A percentile compares a stretch with the other conserved stretches of the same genome.
Evolutionary conservation across 1,140 invertebrate genomes (phyloP).

Genomic region (Drosophila serrata): DNA sequence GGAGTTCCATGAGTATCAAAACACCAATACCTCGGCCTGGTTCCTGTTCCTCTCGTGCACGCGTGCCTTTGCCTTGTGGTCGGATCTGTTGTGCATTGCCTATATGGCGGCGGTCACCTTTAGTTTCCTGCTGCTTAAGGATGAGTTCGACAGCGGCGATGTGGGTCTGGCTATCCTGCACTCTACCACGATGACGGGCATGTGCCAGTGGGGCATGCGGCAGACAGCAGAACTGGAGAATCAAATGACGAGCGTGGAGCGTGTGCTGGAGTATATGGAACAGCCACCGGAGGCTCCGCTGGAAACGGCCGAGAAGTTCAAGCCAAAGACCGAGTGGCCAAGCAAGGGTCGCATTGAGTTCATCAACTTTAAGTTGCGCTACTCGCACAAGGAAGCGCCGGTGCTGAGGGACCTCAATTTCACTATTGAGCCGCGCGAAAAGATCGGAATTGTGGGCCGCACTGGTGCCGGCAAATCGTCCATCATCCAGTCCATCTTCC

Average conservation of each 20-base stretch:
- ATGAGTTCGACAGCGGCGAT: conserved; percentile 88
- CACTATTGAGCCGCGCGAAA: conserved; percentile 89
- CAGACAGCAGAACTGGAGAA: conserved; percentile 94
- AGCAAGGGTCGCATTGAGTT: conserved; percentile 89
- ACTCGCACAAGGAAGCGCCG: conserved; percentile 85
- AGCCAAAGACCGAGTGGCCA: conserved; percentile 90
- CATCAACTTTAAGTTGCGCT: conserved; percentile 87
- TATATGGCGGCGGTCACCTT: conserved; percentile 87
- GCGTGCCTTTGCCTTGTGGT: conserved; percentile 88
- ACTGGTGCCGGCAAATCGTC: conserved; percentile 97
- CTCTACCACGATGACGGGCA: conserved; percentile 90
- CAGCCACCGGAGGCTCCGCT: conserved; percentile 86
- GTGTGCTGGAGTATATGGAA: conserved; percentile 91
- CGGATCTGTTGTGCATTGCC: conserved; percentile 89
- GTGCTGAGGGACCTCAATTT: conserved; percentile 90
- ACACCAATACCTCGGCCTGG: conserved; percentile 91
- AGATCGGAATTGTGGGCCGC: conserved; percentile 94
- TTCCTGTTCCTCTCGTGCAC: conserved; percentile 89
- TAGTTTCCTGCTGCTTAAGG: conserved; percentile 86
- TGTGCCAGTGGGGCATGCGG: conserved; percentile 94
- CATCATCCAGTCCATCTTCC: conserved; percentile 92
- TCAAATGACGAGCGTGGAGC: conserved; percentile 94
- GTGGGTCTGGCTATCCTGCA: conserved; percentile 94
- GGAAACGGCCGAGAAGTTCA: conserved; percentile 86
- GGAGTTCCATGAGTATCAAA: conserved; percentile 89